Percentiles rank a stretch among this genome's conserved stretches.
Evolutionary conservation across 2,113 vertebrate species (phyloP).

Genomic region (Albula glossodonta): DNA sequence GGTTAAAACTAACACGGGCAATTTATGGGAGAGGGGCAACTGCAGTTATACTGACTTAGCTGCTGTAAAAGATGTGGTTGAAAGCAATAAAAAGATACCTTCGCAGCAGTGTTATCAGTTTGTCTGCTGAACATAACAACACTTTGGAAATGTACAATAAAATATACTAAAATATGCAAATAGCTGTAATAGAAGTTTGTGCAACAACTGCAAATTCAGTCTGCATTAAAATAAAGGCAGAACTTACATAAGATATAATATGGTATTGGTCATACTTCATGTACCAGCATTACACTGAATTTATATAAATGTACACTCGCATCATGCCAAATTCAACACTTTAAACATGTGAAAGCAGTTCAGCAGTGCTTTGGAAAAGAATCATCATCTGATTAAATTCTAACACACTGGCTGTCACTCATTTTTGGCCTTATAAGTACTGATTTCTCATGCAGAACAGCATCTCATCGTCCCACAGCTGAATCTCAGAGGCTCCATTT

Average conservation of each 20-base stretch:
- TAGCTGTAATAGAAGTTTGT: no score
- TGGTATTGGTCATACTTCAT: not conserved
- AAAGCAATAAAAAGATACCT: not conserved
- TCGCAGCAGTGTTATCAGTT: not conserved
- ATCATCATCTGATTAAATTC: constrained; percentile 17
- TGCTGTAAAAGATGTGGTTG: not conserved
- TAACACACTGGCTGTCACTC: constrained; percentile 12
- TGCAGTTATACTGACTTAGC: not conserved
- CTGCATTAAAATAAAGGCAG: no score
- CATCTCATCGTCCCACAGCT: constrained; percentile 1
- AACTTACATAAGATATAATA: not conserved
- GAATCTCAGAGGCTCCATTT: constrained; percentile 18
- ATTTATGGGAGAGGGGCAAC: not conserved
- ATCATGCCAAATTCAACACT: not conserved
- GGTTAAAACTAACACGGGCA: no score
- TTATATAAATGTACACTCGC: not conserved
- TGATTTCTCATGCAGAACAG: constrained; percentile 18
- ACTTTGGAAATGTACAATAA: not conserved
- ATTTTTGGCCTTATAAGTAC: not conserved
- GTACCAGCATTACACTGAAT: not conserved
- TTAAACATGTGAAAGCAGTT: not conserved
- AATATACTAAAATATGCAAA: not conserved
- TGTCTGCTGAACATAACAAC: not conserved
- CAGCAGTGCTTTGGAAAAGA: not conserved
- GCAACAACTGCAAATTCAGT: no score